A percentile compares a stretch with the other conserved stretches of the same genome.
Conservation (phyloP, 2,113 vertebrate genomes). For the Dipodomys stephensi region DNA sequence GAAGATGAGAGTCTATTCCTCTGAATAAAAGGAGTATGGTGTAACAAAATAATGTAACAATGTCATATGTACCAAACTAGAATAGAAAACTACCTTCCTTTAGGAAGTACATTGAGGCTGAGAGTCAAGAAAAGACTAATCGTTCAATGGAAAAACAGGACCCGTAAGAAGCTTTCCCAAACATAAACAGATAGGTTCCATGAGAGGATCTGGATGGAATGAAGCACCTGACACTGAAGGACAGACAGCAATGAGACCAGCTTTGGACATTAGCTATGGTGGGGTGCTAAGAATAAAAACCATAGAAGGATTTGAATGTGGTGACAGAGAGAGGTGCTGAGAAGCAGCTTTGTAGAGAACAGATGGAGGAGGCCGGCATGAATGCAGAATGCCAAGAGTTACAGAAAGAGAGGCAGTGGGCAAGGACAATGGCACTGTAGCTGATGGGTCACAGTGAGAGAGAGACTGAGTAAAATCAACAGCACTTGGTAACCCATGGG, state of each 20-base stretch:
- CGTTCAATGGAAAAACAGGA: not conserved
- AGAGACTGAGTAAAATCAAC: not conserved
- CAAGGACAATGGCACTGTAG: not conserved
- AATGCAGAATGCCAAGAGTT: not conserved
- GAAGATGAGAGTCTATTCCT: not conserved
- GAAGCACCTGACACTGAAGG: not conserved
- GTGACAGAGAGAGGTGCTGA: not conserved
- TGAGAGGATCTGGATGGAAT: accelerated
- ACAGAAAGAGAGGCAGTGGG: not conserved
- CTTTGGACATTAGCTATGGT: not conserved
- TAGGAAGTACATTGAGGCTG: not conserved
- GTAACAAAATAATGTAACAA: not conserved
- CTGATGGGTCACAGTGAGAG: not conserved
- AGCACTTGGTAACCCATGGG: not conserved
- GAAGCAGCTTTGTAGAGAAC: not conserved
- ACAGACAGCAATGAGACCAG: no score
- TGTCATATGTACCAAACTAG: not conserved
- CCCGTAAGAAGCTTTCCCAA: not conserved
- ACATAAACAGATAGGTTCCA: not conserved
- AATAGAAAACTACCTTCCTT: not conserved
- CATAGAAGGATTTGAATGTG: not conserved
- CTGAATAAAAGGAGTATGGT: not conserved
- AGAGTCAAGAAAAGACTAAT: not conserved
- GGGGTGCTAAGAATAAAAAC: not conserved
- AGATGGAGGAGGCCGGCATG: not conserved